Conservation (phyloP, 2,888 invertebrate genomes). For the Melanostoma mellinum region DNA sequence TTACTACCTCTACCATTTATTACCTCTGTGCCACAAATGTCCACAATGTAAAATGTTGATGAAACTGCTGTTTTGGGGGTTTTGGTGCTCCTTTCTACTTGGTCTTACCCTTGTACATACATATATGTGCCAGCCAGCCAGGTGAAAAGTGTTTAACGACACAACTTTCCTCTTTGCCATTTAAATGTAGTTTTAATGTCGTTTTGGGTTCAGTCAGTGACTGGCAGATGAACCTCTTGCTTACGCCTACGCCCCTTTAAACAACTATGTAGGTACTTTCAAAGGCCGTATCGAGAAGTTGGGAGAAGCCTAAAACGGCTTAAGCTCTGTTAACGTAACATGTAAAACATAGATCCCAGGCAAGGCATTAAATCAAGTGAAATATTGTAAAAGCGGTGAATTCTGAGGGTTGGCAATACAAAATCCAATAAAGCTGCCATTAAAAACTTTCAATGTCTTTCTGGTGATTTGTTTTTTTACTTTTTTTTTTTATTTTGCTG, state of each 20-base stretch:
- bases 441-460: constrained; percentile 69
- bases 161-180: constrained; percentile 70
- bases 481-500: constrained; percentile 11
- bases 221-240: constrained; percentile 24
- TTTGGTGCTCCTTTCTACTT: background rate
- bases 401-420: background rate
- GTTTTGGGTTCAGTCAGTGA: constrained; percentile 49
- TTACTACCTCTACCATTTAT: too few species aligned
- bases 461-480: constrained; percentile 14
- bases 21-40: constrained; percentile 49
- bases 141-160: constrained; percentile 57
- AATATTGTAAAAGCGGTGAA: constrained; percentile 9
- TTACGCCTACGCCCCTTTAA: constrained; percentile 7
- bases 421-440: constrained; percentile 62
- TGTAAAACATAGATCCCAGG: constrained; percentile 30
- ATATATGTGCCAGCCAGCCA: background rate
- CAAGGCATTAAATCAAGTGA: constrained; percentile 47
- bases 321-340: constrained; percentile 42
- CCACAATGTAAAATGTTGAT: constrained; percentile 63
- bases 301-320: constrained; percentile 27
- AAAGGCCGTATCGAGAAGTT: constrained; percentile 15
- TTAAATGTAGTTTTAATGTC: constrained; percentile 71
- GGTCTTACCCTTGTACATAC: background rate
- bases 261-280: background rate
- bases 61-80: constrained; percentile 17